Conservation (phyloP, 2,888 invertebrate species). For the Perizoma flavofasciatum region DNA sequence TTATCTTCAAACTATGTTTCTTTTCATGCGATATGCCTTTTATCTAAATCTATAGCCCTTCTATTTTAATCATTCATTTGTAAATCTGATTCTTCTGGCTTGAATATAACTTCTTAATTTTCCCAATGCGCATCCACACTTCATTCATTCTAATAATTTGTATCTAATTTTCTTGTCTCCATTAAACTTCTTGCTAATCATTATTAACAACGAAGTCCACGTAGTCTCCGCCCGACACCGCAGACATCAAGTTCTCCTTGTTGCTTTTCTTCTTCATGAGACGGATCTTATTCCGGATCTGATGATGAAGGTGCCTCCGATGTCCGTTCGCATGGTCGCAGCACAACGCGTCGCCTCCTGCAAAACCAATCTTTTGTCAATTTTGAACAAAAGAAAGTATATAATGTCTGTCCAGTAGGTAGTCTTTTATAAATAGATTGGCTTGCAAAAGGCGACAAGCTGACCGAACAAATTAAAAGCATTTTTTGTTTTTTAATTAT, state of each 20-base stretch:
- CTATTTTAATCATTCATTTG: too few species aligned
- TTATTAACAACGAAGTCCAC: constrained; percentile 76
- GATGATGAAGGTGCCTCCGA: constrained; percentile 63
- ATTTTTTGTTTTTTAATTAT: constrained; percentile 11
- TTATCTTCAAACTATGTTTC: too few species aligned
- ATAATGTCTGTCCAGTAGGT: constrained; percentile 4
- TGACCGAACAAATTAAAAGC: constrained; percentile 18
- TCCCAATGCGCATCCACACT: too few species aligned
- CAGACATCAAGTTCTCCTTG: constrained; percentile 66
- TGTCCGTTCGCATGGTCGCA: constrained; percentile 65
- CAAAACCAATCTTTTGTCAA: constrained; percentile 65
- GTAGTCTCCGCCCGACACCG: constrained; percentile 63
- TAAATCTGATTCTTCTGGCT: too few species aligned
- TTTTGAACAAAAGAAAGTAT: constrained; percentile 27
- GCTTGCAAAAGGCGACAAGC: constrained; percentile 62
- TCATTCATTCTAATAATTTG: too few species aligned
- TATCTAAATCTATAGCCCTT: too few species aligned
- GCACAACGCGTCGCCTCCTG: constrained; percentile 74
- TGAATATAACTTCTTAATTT: too few species aligned
- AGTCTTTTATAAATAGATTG: constrained; percentile 43
- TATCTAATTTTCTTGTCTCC: not conserved
- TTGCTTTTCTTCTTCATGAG: constrained; percentile 59
- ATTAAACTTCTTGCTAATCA: constrained; percentile 48
- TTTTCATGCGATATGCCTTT: too few species aligned
- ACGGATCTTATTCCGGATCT: constrained; percentile 60